Conservation (phyloP, 2,888 invertebrate genomes). For the Lysandra coridon region DNA sequence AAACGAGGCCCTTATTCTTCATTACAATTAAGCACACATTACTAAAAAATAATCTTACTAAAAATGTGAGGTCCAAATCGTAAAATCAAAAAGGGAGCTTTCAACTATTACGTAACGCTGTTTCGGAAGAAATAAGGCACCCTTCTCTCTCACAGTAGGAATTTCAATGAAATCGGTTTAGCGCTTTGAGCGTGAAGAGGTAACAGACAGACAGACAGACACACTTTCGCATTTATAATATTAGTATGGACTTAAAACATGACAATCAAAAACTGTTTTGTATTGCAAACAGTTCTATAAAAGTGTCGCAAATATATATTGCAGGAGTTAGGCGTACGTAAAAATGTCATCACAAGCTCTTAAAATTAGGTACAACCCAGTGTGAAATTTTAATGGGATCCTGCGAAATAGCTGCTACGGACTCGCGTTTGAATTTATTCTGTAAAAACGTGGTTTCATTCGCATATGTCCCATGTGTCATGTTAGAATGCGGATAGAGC, state of each 20-base stretch:
- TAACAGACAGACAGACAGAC: too few relatives aligned
- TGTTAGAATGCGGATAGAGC: background rate
- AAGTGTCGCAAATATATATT: background rate
- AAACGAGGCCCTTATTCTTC: background rate
- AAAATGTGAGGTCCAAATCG: too few relatives aligned
- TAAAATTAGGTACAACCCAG: background rate
- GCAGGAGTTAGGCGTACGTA: background rate
- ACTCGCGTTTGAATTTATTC: background rate
- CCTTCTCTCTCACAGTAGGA: too few relatives aligned
- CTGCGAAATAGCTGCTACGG: background rate
- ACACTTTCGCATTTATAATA: too few relatives aligned
- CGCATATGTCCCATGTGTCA: background rate
- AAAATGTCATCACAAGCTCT: background rate
- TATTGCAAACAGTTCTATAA: too few relatives aligned
- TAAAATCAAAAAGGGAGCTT: background rate
- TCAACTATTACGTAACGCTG: too few relatives aligned
- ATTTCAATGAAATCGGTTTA: too few relatives aligned
- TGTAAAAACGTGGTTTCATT: background rate
- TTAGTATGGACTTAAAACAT: too few relatives aligned
- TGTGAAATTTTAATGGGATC: slow-evolving; percentile 8
- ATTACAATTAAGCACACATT: background rate
- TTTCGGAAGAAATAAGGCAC: too few relatives aligned
- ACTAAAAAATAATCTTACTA: background rate
- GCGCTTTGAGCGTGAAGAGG: too few relatives aligned
- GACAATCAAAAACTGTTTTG: too few relatives aligned